phyloP scores from a whole-genome alignment of 2,113 vertebrate genomes.

The Leptobrachium ailaonicum region DNA sequence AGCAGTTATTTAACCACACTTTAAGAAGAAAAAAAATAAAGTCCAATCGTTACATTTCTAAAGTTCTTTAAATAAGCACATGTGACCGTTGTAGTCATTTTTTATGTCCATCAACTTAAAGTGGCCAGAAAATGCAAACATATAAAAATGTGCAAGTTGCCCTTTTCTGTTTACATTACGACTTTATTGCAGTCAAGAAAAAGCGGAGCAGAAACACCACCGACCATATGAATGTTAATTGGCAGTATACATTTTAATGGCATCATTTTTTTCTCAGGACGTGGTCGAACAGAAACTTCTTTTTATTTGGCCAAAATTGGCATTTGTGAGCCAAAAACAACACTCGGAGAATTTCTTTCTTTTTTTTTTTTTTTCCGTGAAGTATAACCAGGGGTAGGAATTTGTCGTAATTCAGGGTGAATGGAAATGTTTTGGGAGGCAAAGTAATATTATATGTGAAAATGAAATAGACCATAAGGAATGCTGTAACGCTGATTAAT shows the following conservation, averaged over 20 bases:
- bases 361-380: conserved; percentile 7
- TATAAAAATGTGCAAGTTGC: conserved; percentile 9
- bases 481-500: conserved; percentile 11
- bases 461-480: conserved; percentile 23
- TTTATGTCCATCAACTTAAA: conserved; percentile 23
- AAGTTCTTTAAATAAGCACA: background rate
- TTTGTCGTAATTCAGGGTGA: conserved; percentile 13
- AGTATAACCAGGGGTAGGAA: conserved; percentile 24
- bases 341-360: conserved; percentile 22
- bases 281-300: conserved; percentile 7
- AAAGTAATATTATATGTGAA: conserved; percentile 21
- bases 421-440: conserved; percentile 24
- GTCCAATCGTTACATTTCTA: background rate
- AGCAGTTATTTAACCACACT: background rate
- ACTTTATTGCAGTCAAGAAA: conserved; percentile 32
- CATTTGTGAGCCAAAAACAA: conserved; percentile 31
- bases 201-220: background rate
- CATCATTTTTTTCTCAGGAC: conserved; percentile 19
- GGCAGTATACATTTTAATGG: conserved; percentile 15
- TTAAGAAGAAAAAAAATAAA: background rate
- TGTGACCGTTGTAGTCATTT: conserved; percentile 14
- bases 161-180: conserved; percentile 23
- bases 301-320: conserved; percentile 4
- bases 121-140: conserved; percentile 6
- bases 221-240: conserved; percentile 15